Evolutionary conservation across 2,113 vertebrate genomes (phyloP).

Genomic region (Anthoscopus minutus): DNA sequence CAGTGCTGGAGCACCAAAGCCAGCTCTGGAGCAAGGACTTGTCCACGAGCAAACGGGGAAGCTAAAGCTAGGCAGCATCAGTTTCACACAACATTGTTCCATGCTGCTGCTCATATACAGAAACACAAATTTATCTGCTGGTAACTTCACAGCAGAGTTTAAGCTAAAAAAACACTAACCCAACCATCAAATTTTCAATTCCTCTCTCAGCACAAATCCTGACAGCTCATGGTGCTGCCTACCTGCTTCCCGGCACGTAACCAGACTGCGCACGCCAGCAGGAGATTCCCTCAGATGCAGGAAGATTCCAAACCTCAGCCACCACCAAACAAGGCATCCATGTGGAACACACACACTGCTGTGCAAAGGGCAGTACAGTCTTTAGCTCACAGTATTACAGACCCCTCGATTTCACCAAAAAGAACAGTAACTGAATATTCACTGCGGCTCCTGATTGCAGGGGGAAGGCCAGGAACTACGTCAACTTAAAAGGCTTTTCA

Average conservation of each 20-base stretch:
- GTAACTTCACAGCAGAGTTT: background rate
- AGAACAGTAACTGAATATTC: background rate
- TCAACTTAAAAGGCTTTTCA: background rate
- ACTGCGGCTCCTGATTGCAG: background rate
- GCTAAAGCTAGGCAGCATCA: background rate
- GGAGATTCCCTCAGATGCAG: background rate
- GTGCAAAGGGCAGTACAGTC: fast-evolving
- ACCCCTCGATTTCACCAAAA: background rate
- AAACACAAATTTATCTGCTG: background rate
- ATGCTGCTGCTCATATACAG: background rate
- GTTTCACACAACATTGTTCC: background rate
- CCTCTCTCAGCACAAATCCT: background rate
- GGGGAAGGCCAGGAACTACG: conserved; percentile 20
- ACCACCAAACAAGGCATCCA: background rate
- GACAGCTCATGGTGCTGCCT: background rate
- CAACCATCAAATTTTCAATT: background rate
- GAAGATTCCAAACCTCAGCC: background rate
- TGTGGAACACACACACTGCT: background rate
- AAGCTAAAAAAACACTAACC: background rate
- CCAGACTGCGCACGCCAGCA: fast-evolving
- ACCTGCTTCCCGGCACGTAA: background rate
- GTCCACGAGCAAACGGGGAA: background rate
- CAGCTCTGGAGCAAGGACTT: background rate
- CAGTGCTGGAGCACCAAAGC: background rate
- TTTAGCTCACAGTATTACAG: background rate